phyloP scores from a whole-genome alignment of 2,113 vertebrate species.

The Gadus macrocephalus region DNA sequence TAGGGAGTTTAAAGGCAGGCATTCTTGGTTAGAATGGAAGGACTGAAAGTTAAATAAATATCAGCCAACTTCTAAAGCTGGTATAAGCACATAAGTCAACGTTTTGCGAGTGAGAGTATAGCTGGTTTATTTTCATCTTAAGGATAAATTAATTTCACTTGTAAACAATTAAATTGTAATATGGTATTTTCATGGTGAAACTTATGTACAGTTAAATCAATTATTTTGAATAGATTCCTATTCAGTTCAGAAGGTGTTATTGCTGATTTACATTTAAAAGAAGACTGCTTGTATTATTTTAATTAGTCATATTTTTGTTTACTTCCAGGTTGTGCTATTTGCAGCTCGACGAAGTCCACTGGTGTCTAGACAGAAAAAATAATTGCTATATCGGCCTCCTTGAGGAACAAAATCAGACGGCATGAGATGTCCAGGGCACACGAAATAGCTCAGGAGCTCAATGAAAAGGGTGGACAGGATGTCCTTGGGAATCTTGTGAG shows the following conservation, averaged over 20 bases:
- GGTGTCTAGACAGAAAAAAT: constrained; percentile 6
- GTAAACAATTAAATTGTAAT: not conserved
- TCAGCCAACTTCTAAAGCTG: constrained; percentile 4
- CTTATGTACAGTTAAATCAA: constrained; percentile 2
- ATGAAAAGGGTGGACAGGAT: constrained; percentile 3
- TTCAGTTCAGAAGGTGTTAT: not conserved
- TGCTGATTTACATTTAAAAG: not conserved
- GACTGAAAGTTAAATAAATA: constrained; percentile 11
- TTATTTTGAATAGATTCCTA: not conserved
- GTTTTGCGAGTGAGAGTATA: not conserved
- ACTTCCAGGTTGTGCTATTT: constrained; percentile 16
- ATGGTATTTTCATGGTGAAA: not conserved
- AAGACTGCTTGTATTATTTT: not conserved
- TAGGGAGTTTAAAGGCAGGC: constrained; percentile 5
- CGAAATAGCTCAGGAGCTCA: constrained; percentile 3
- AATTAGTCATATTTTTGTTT: constrained; percentile 7
- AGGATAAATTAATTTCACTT: not conserved
- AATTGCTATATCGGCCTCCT: constrained; percentile 1
- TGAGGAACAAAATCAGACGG: not conserved
- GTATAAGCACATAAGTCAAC: constrained; percentile 7
- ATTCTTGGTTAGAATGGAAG: constrained; percentile 10
- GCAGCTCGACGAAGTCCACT: constrained; percentile 10
- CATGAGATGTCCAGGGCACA: constrained; percentile 1
- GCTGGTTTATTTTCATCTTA: constrained; percentile 1
- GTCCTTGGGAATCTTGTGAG: not conserved